Percentiles rank a stretch among this genome's conserved stretches.
Evolutionary conservation across 2,888 invertebrate genomes (phyloP).

Genomic region (Coleophora flavipennella): DNA sequence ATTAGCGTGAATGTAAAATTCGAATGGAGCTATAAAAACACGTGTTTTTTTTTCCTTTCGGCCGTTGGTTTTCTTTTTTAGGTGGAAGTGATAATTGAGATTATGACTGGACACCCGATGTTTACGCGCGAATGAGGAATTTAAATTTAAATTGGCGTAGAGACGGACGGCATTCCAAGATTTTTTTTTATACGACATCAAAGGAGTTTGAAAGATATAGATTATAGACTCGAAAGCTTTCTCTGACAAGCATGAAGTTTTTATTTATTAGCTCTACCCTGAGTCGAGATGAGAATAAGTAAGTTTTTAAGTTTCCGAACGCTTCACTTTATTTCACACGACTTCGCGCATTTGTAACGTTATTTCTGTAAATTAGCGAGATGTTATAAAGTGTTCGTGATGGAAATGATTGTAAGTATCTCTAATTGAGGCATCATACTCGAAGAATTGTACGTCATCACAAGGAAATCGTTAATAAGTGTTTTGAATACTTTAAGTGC

Average conservation of each 20-base stretch:
- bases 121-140: slow-evolving; percentile 36
- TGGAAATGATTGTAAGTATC: slow-evolving; percentile 51
- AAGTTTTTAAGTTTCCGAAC: slow-evolving; percentile 11
- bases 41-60: slow-evolving; percentile 44
- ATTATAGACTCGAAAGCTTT: neutral
- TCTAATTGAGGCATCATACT: slow-evolving; percentile 61
- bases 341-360: slow-evolving; percentile 6
- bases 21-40: slow-evolving; percentile 62
- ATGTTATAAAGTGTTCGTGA: slow-evolving; percentile 36
- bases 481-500: too few species aligned
- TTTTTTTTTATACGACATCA: slow-evolving; percentile 4
- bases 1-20: slow-evolving; percentile 70
- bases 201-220: neutral
- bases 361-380: slow-evolving; percentile 50
- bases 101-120: slow-evolving; percentile 51
- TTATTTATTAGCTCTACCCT: too few species aligned
- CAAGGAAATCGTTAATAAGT: too few species aligned
- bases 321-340: slow-evolving; percentile 4
- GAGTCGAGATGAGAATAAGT: too few species aligned
- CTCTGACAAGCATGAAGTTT: slow-evolving; percentile 1
- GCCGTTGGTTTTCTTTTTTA: slow-evolving; percentile 51
- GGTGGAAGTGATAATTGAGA: slow-evolving; percentile 67
- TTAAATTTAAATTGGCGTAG: slow-evolving; percentile 52
- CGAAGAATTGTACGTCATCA: slow-evolving; percentile 2
- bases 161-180: slow-evolving; percentile 9